phyloP scores from a whole-genome alignment of 2,113 vertebrate genomes.

The Carassius gibelio region DNA sequence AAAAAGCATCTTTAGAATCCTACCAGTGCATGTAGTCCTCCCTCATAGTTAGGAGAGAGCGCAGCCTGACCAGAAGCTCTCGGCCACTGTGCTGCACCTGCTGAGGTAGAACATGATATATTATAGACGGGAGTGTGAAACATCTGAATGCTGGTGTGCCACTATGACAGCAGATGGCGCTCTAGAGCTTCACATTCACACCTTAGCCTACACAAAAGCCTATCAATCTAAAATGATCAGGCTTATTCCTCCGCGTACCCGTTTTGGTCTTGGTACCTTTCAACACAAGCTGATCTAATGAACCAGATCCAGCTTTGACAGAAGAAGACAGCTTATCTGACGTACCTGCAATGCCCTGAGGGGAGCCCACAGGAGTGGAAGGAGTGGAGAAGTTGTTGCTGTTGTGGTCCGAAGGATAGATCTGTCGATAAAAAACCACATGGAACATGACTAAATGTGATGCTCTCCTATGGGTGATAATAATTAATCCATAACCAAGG shows the following conservation, averaged over 20 bases:
- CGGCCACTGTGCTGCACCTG: conserved; percentile 92
- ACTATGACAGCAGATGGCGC: conserved; percentile 71
- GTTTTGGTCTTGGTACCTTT: background rate
- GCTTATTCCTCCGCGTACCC: background rate
- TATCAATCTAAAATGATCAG: background rate
- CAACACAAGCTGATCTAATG: conserved; percentile 9
- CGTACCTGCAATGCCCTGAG: conserved; percentile 92
- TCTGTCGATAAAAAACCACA: conserved; percentile 74
- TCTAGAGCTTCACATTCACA: conserved; percentile 49
- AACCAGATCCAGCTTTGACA: background rate
- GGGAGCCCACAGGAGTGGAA: conserved; percentile 93
- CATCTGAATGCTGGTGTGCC: background rate
- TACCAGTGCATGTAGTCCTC: conserved; percentile 90
- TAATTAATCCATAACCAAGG: background rate
- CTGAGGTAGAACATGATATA: conserved; percentile 51
- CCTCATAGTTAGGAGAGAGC: conserved; percentile 91
- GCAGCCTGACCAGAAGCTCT: conserved; percentile 82
- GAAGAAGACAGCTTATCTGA: background rate
- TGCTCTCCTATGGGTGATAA: background rate
- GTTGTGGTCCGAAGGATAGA: conserved; percentile 97
- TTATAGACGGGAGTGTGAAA: background rate
- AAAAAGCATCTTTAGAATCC: conserved; percentile 50
- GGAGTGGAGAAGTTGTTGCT: conserved; percentile 97
- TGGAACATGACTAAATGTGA: background rate
- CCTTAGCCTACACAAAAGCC: background rate